phyloP scores from a whole-genome alignment of 2,797 vertebrate genomes.

The Hephaestus fuliginosus region DNA sequence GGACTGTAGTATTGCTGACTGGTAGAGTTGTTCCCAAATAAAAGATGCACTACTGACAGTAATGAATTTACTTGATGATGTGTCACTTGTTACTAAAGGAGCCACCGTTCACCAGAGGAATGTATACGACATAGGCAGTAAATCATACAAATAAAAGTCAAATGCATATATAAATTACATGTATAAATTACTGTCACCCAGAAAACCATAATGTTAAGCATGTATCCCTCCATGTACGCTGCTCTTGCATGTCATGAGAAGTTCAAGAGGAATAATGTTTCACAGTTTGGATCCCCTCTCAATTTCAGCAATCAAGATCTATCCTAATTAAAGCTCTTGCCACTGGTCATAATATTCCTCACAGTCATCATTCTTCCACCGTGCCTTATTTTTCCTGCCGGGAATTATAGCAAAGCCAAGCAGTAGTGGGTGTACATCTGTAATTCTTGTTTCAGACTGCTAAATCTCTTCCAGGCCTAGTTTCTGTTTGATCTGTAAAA shows the following conservation, averaged over 20 bases:
- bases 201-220: constrained; percentile 15
- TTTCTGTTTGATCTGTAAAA: constrained; percentile 48
- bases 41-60: neutral
- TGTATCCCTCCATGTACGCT: constrained; percentile 5
- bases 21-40: neutral
- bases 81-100: neutral
- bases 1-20: neutral
- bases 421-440: constrained; percentile 26
- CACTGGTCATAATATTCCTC: constrained; percentile 33
- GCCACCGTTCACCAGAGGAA: neutral
- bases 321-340: constrained; percentile 46
- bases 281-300: constrained; percentile 17
- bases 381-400: constrained; percentile 21
- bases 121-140: neutral
- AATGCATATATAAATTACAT: constrained; percentile 9
- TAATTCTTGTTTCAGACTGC: constrained; percentile 34
- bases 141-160: constrained; percentile 10
- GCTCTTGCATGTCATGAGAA: neutral
- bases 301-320: constrained; percentile 28
- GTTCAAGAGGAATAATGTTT: constrained; percentile 8
- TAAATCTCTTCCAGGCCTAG: constrained; percentile 20
- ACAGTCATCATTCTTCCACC: constrained; percentile 18
- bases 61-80: neutral
- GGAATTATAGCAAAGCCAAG: constrained; percentile 15
- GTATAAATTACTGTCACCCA: neutral